phyloP scores from a whole-genome alignment of 2,797 vertebrate species.

The Okamejei kenojei region DNA sequence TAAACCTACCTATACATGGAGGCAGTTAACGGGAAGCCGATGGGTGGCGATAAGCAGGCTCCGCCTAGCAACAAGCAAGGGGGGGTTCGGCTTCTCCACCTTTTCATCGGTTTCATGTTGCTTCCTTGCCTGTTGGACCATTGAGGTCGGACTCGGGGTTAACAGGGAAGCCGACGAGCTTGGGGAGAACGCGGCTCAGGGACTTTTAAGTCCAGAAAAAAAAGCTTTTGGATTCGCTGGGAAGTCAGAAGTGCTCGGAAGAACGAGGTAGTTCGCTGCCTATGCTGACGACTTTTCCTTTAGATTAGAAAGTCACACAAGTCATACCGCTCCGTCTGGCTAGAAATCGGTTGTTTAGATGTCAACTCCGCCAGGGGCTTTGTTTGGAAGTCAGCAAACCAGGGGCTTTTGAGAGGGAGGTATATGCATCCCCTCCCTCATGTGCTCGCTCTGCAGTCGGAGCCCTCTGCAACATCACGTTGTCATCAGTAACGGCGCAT shows the following conservation, averaged over 20 bases:
- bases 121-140: background rate
- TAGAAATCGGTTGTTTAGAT: background rate
- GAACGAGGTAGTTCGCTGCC: background rate
- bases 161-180: background rate
- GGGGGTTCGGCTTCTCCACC: background rate
- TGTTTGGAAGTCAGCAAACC: background rate
- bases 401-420: background rate
- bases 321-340: background rate
- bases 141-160: background rate
- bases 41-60: background rate
- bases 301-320: background rate
- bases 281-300: background rate
- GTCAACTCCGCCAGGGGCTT: background rate
- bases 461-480: background rate
- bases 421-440: background rate
- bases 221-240: background rate
- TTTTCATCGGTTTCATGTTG: too few relatives aligned
- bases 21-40: background rate
- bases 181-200: background rate
- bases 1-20: too few relatives aligned
- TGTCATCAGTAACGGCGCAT: background rate
- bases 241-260: background rate
- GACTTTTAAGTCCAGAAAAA: background rate
- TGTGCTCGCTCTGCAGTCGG: background rate
- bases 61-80: background rate